Percentiles rank a stretch among this genome's conserved stretches.
These are phyloP conservation scores for Bovichtus diacanthus DNA, from an alignment of 2,797 vertebrate species.

Conservation along the genomic window DNA sequence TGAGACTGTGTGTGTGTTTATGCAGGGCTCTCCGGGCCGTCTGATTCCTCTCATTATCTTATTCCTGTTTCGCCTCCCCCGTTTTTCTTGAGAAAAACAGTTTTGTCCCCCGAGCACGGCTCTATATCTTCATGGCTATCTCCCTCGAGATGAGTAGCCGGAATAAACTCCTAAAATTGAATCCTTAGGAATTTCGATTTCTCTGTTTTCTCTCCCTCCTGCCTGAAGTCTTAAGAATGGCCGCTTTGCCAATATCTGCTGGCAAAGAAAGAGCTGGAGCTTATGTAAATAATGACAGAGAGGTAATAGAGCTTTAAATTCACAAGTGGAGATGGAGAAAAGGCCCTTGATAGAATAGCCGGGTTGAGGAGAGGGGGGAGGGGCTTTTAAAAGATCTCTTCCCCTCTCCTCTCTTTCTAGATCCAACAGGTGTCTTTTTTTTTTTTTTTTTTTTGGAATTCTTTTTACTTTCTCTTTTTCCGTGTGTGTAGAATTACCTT, in stretches of 20 bases:
- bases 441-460: too few species aligned
- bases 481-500: conserved; percentile 43
- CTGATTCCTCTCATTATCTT: conserved; percentile 53
- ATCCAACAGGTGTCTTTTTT: conserved; percentile 34
- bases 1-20: conserved; percentile 31
- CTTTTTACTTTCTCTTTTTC: background rate
- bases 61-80: conserved; percentile 37
- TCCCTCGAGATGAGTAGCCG: conserved; percentile 42
- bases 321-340: conserved; percentile 39
- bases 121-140: conserved; percentile 44
- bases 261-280: conserved; percentile 47
- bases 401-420: background rate
- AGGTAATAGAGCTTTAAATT: conserved; percentile 62
- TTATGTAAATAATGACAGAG: conserved; percentile 64
- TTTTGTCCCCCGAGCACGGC: conserved; percentile 27
- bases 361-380: background rate
- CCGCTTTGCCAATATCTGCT: conserved; percentile 46
- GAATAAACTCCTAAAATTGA: conserved; percentile 54
- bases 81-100: conserved; percentile 38
- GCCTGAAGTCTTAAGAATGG: conserved; percentile 31
- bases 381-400: conserved; percentile 27
- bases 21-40: conserved; percentile 4
- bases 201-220: background rate
- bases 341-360: conserved; percentile 17
- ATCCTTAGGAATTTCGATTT: conserved; percentile 46